phyloP scores from a whole-genome alignment of 1,140 invertebrate species.

The Zaprionus taronus region DNA sequence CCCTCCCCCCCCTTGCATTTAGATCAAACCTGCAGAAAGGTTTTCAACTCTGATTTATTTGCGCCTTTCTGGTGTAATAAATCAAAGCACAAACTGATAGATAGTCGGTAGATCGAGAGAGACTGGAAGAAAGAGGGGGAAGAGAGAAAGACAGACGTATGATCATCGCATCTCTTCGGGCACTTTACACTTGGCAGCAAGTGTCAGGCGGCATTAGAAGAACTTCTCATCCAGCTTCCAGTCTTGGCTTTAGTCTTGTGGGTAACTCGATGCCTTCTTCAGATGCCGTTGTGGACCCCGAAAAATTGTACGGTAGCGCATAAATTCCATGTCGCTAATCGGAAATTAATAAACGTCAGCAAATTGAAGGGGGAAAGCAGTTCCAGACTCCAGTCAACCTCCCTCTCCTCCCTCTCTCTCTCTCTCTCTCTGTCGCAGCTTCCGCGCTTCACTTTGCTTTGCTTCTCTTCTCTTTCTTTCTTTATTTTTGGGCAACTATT shows the following conservation, averaged over 20 bases:
- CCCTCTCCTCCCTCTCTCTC: background rate
- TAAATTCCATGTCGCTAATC: conserved; percentile 77
- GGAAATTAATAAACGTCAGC: conserved; percentile 74
- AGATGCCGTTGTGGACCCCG: conserved; percentile 22
- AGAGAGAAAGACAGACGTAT: background rate
- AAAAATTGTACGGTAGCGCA: conserved; percentile 65
- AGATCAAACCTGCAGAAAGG: conserved; percentile 45
- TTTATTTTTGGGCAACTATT: conserved; percentile 49
- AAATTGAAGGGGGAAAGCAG: conserved; percentile 38
- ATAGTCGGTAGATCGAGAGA: background rate
- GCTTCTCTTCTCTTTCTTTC: conserved; percentile 34
- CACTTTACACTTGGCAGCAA: conserved; percentile 72
- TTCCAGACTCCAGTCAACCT: background rate
- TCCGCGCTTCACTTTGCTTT: conserved; percentile 39
- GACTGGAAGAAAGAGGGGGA: no score
- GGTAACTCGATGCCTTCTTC: conserved; percentile 48
- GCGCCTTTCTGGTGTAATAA: conserved; percentile 19
- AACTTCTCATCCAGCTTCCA: conserved; percentile 8
- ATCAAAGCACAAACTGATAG: conserved; percentile 30
- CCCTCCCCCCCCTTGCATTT: conserved; percentile 25
- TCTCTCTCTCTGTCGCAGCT: conserved; percentile 21
- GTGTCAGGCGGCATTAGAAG: conserved; percentile 73
- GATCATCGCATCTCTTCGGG: conserved; percentile 3
- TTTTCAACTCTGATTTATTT: conserved; percentile 44
- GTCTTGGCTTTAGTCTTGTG: background rate